Base-by-base conservation (phyloP, 2,797 vertebrate species). In the Heteromormyrus szaboi region DNA sequence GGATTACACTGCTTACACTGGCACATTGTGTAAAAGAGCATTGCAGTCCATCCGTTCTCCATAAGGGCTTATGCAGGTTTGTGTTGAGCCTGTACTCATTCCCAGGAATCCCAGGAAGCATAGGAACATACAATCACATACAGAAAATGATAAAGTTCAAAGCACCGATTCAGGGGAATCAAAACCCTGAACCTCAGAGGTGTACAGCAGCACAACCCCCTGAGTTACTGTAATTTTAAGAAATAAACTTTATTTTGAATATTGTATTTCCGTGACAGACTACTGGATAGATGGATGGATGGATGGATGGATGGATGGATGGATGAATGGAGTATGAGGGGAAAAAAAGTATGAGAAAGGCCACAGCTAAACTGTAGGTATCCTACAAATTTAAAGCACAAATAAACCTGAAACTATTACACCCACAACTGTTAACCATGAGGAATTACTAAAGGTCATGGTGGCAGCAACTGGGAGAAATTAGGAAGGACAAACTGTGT, bases 21-120 rank as follows among this genome's bases (percentile, higher is more conserved):
- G 54, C 79, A 88, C 72, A 44, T 37, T 83, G 68, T 44, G 50
- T n/a, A 83, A 88, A 83, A 41, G 72, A 72, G 29, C 65, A 79
- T 79, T 79, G n/a, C 37, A 79, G 41, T 79, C 14, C 72, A 72
- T 72, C 65, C 29, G 4, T 72, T 37, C 29, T 72, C 65, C 65
- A 37, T 46, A 79, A 79, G 37, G 37, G 41, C 72, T 79, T 79
- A 41, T 44, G 29, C 17, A 41, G 37, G 72, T 41, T 79, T 79
- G 72, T 19, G 72, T 6, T 79, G 72, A 76, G 37, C 68, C 68
- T 76, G 37, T 2, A 41, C 29, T 33, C 11, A 37, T n/a, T 79
- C 7, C 72, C 72, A 19, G 72, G 33, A 37, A 44, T 79, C 7
- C 72, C 72, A 19, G 72, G 33, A 41, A 44, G 72, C 72, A 79